Conservation (phyloP, 2,113 vertebrate species). For the Cynocephalus volans region DNA sequence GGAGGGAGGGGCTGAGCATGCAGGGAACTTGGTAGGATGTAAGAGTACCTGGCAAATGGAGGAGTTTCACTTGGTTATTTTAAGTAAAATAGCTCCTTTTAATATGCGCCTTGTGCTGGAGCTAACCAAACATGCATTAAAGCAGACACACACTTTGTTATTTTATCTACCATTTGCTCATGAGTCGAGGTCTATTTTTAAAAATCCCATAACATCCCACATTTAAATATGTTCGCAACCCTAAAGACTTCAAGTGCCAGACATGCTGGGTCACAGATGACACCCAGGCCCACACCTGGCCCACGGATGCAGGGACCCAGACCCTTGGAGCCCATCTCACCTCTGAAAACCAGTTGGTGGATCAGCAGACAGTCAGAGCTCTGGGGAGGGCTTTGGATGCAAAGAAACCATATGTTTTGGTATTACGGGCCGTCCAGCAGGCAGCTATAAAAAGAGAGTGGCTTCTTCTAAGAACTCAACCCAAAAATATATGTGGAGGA, state of each 20-base stretch:
- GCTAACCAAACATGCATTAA: conserved; percentile 61
- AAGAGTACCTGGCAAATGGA: conserved; percentile 57
- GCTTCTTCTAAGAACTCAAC: conserved; percentile 76
- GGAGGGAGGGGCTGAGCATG: not conserved
- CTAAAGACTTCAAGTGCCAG: not conserved
- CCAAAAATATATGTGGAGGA: conserved; percentile 59
- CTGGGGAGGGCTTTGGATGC: not conserved
- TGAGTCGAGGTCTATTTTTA: conserved; percentile 25
- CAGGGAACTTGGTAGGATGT: not conserved
- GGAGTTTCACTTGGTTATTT: conserved; percentile 57
- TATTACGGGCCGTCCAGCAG: conserved; percentile 53
- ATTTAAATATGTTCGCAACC: conserved; percentile 57
- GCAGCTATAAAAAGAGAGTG: conserved; percentile 66
- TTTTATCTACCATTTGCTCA: conserved; percentile 61
- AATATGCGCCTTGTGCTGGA: not conserved
- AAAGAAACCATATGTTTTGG: conserved; percentile 55
- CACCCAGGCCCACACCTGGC: not conserved
- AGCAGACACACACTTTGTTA: conserved; percentile 7
- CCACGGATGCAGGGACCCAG: not conserved
- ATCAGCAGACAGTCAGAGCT: not conserved
- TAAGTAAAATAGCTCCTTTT: conserved; percentile 51
- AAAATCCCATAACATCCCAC: not conserved
- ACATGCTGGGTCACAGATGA: not conserved
- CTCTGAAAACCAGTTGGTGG: conserved; percentile 5
- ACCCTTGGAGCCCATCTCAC: not conserved